Conservation (phyloP, 2,113 vertebrate species). For the Pelobates fuscus region DNA sequence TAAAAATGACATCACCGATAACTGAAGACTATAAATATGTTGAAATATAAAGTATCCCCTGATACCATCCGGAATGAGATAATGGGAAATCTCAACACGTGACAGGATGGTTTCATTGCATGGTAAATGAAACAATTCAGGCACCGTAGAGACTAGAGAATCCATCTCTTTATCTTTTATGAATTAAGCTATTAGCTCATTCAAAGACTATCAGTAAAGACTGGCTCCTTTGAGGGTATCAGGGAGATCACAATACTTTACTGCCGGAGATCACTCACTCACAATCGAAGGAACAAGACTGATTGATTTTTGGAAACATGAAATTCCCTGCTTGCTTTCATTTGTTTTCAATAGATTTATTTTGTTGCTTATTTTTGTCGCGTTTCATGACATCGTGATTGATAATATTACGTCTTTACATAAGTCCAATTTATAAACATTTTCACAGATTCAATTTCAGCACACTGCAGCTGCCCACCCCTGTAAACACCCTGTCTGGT, state of each 20-base stretch:
- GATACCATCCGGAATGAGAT: conserved; percentile 8
- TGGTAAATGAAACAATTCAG: conserved; percentile 20
- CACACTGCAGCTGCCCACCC: too few relatives aligned
- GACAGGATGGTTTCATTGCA: conserved; percentile 29
- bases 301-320: too few relatives aligned
- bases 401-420: too few relatives aligned
- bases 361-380: too few relatives aligned
- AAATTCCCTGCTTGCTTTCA: too few relatives aligned
- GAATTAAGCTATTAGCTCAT: conserved; percentile 18
- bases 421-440: too few relatives aligned
- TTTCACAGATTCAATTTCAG: too few relatives aligned
- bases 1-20: conserved; percentile 29
- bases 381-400: too few relatives aligned
- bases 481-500: too few relatives aligned
- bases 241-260: background rate
- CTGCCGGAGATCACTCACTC: too few relatives aligned
- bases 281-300: too few relatives aligned
- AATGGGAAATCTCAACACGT: conserved; percentile 23
- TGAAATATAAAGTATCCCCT: conserved; percentile 14
- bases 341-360: too few relatives aligned
- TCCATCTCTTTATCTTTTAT: background rate
- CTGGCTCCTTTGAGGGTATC: background rate
- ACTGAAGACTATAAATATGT: conserved; percentile 13
- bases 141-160: conserved; percentile 19
- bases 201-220: background rate